Base-by-base conservation (phyloP, 2,797 vertebrate species). In the Holocentrus rufus region DNA sequence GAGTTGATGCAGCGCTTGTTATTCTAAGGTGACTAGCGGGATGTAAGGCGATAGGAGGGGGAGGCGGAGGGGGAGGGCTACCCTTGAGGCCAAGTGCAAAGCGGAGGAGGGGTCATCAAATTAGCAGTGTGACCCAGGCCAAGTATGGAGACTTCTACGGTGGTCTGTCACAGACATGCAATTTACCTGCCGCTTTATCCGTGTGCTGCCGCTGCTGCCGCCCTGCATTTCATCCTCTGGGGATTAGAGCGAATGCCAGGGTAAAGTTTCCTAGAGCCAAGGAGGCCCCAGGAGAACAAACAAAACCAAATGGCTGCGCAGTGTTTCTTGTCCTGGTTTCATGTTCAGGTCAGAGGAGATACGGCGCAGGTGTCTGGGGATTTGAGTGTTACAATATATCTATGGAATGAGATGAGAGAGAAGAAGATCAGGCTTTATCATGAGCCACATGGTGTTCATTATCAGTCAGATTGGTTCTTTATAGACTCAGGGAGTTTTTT, bases 271-370 rank as follows among this genome's bases (percentile, higher is more conserved):
- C 7, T 15, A 52, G 79, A 86, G 82, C 84, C 80, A 85, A 85
- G 80, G 79, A 76, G 58, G 82, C 72, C 84, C 77, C 75, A 5
- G 80, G 81, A 84, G 82, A 83, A 87, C 80, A 87, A 88, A 89
- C 86, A 81, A 81, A 90, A 84, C 87, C 81, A 87, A 91, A 91
- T 72, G 82, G 87, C 80, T 81, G 83, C 86, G 27, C 87, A 69
- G 68, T 83, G 86, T 87, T 87, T 87, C 87, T 87, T 82, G 71
- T 88, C 64, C 70, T 57, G 89, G 89, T 83, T 87, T 92, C 74
- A 76, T 87, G 87, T 90, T 89, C 73, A 2, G 89, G 84, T 87
- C 88, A 91, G 69, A 75, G 76, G 83, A 87, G 80, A 82, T 69
- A 70, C 72, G 69, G 47, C 61, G 71, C 76, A 82, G 77, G 82